phyloP scores from a whole-genome alignment of 2,888 invertebrate genomes.

The Lasioglossum pauxillum region DNA sequence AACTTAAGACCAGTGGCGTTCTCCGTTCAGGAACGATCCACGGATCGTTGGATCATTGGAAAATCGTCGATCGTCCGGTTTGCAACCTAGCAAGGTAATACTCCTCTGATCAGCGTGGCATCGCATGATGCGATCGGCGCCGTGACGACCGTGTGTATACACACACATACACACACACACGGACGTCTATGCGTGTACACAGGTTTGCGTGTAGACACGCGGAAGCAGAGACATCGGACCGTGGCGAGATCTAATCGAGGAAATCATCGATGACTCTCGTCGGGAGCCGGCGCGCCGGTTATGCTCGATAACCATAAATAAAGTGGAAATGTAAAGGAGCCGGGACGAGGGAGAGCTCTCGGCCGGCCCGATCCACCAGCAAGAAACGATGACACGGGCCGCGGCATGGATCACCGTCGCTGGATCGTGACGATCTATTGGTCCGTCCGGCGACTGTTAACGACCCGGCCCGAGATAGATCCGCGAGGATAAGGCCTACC shows the following conservation, averaged over 20 bases:
- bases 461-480: slow-evolving; percentile 48
- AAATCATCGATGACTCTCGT: slow-evolving; percentile 23
- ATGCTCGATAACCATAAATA: slow-evolving; percentile 42
- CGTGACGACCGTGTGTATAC: not conserved
- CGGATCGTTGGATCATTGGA: not conserved
- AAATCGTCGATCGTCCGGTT: not conserved
- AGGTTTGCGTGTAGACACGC: not conserved
- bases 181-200: not conserved
- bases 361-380: not conserved
- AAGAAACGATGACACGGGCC: slow-evolving; percentile 52
- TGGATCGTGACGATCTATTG: slow-evolving; percentile 55
- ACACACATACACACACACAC: not conserved
- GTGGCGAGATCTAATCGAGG: slow-evolving; percentile 6
- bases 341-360: slow-evolving; percentile 20
- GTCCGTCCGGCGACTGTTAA: slow-evolving; percentile 48
- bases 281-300: slow-evolving; percentile 7
- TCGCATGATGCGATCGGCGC: not conserved
- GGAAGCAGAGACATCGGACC: slow-evolving; percentile 4
- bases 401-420: slow-evolving; percentile 56
- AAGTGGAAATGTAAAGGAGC: slow-evolving; percentile 52
- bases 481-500: slow-evolving; percentile 42
- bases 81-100: not conserved
- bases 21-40: not conserved
- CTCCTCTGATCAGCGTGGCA: not conserved
- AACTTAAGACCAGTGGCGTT: not conserved